Evolutionary conservation across 2,888 invertebrate genomes (phyloP).

Genomic region (Athalia rosae): DNA sequence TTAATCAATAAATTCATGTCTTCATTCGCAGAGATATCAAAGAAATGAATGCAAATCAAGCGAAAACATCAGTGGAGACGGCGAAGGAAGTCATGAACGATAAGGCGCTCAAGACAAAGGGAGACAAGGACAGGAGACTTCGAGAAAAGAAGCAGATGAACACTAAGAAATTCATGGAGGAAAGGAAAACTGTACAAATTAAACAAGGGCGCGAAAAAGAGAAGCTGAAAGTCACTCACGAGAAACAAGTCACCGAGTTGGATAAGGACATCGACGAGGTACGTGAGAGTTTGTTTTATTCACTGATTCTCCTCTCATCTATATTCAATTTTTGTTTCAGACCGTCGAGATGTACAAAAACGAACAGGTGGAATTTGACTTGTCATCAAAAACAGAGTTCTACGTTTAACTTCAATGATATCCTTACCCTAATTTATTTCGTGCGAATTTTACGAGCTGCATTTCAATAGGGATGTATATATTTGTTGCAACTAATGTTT

Average conservation of each 20-base stretch:
- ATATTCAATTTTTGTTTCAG: conserved; percentile 62
- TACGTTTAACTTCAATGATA: conserved; percentile 67
- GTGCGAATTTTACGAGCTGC: no score
- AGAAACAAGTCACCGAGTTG: conserved; percentile 76
- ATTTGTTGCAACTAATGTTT: neutral
- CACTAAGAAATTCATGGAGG: conserved; percentile 80
- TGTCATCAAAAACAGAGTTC: conserved; percentile 73
- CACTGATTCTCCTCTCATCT: neutral
- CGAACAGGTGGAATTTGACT: conserved; percentile 72
- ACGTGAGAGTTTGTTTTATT: conserved; percentile 50
- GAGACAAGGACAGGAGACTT: conserved; percentile 79
- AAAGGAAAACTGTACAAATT: conserved; percentile 76
- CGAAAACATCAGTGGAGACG: conserved; percentile 81
- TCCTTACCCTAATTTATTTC: no score
- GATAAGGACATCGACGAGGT: conserved; percentile 73
- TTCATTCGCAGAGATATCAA: conserved; percentile 76
- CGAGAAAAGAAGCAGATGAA: conserved; percentile 80
- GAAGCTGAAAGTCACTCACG: conserved; percentile 78
- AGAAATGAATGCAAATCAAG: conserved; percentile 80
- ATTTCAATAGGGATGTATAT: no score
- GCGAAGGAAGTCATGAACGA: conserved; percentile 79
- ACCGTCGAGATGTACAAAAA: conserved; percentile 73
- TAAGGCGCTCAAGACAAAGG: conserved; percentile 80
- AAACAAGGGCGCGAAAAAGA: conserved; percentile 78
- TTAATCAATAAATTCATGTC: conserved; percentile 11